Evolutionary conservation across 2,888 invertebrate species (phyloP).

Genomic region (Ctenicera cuprea): DNA sequence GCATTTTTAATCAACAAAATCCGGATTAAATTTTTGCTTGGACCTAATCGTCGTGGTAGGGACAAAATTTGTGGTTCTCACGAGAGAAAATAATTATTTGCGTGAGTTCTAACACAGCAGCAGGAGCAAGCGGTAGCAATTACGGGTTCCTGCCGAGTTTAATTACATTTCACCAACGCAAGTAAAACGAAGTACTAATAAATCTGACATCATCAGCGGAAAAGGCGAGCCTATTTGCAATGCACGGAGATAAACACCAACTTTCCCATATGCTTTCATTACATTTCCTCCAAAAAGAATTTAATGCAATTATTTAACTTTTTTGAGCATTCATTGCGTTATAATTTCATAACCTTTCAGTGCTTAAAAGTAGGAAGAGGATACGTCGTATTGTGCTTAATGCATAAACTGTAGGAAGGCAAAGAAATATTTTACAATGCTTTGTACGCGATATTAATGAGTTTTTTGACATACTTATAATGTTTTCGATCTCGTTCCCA

Average conservation of each 20-base stretch:
- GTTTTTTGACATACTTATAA: conserved; percentile 21
- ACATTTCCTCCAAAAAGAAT: not conserved
- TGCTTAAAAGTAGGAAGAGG: not conserved
- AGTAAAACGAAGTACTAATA: conserved; percentile 23
- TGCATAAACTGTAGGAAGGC: not conserved
- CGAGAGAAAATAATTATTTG: conserved; percentile 22
- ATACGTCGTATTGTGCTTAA: not conserved
- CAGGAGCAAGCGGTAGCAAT: conserved; percentile 15
- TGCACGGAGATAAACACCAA: conserved; percentile 7
- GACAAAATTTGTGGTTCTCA: conserved; percentile 2
- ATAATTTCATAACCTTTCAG: too few species aligned
- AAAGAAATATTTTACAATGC: conserved; percentile 3
- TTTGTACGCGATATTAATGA: conserved; percentile 15
- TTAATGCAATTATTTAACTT: conserved; percentile 4
- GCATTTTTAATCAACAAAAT: too few species aligned
- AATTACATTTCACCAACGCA: conserved; percentile 36
- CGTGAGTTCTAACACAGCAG: conserved; percentile 2
- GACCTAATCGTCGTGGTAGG: not conserved
- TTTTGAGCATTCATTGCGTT: not conserved
- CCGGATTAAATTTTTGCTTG: too few species aligned
- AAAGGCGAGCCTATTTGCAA: conserved; percentile 28
- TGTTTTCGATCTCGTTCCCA: conserved; percentile 27
- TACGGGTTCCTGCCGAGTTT: conserved; percentile 30
- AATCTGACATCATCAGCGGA: conserved; percentile 36
- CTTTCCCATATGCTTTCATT: conserved; percentile 29